A percentile compares a stretch with the other conserved stretches of the same genome.
Evolutionary conservation across 2,797 vertebrate genomes (phyloP).

Genomic region (Heteromormyrus szaboi): DNA sequence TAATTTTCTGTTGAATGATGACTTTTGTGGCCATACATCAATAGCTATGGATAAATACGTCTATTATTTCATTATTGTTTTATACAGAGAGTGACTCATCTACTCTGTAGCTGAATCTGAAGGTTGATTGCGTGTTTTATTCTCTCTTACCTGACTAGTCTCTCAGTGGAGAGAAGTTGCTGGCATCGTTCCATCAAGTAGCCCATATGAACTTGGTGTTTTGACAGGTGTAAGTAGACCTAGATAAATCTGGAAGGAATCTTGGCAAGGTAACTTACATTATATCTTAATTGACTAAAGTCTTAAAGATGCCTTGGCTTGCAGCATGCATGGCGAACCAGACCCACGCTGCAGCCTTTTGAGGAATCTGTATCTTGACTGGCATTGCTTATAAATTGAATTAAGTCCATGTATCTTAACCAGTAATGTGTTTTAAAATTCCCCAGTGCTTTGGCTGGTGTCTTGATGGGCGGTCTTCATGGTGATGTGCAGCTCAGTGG

Average conservation of each 20-base stretch:
- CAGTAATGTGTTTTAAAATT: not conserved
- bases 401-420: not conserved
- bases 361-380: not conserved
- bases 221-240: not conserved
- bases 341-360: not conserved
- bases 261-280: not conserved
- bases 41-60: not conserved
- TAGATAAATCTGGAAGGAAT: not conserved
- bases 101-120: not conserved
- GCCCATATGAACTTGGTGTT: not conserved
- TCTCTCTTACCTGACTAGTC: not conserved
- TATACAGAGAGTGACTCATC: not conserved
- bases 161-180: not conserved
- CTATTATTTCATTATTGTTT: not conserved
- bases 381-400: not conserved
- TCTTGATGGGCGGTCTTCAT: not conserved
- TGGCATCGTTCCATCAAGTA: not conserved
- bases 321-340: not conserved
- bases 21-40: not conserved
- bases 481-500: not conserved
- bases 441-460: not conserved
- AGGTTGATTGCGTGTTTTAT: not conserved
- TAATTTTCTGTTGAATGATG: not conserved
- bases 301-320: not conserved
- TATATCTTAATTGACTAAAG: not conserved